Conservation (phyloP, 2,113 vertebrate species). For the Notechis scutatus region DNA sequence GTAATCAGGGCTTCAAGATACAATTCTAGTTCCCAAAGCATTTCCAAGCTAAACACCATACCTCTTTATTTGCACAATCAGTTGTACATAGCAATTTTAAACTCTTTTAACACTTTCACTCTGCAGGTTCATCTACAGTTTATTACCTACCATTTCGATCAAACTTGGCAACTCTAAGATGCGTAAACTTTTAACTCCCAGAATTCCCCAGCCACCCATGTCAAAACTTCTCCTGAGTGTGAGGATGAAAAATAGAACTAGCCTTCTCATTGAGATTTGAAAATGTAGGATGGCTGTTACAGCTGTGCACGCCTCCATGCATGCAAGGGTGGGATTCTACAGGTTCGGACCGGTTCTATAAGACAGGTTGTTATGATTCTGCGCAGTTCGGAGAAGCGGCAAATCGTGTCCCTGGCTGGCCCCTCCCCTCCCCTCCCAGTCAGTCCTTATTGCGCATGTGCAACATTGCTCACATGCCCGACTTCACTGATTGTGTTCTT, state of each 20-base stretch:
- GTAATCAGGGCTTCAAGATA: not conserved
- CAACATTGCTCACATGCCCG: too few species aligned
- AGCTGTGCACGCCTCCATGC: not conserved
- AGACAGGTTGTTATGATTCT: too few species aligned
- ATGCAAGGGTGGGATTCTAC: not conserved
- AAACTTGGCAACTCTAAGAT: not conserved
- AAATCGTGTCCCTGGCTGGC: too few species aligned
- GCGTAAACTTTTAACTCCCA: not conserved
- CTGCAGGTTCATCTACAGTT: not conserved
- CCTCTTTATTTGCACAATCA: not conserved
- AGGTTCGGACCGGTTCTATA: too few species aligned
- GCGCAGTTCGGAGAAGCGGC: too few species aligned
- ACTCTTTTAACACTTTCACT: not conserved
- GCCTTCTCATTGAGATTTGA: not conserved
- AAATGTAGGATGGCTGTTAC: not conserved
- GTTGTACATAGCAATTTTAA: not conserved
- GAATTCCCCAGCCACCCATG: not conserved
- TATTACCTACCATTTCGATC: not conserved
- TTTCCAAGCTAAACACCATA: not conserved
- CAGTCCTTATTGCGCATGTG: too few species aligned
- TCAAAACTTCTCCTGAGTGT: not conserved
- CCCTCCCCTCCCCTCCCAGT: too few species aligned
- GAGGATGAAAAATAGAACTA: not conserved
- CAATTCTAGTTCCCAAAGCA: not conserved
- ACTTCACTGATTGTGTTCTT: too few species aligned